Percentiles rank a stretch among this genome's conserved stretches.
These are phyloP conservation scores for Arothron firmamentum DNA, from an alignment of 2,113 vertebrate species.

Conservation along the genomic window DNA sequence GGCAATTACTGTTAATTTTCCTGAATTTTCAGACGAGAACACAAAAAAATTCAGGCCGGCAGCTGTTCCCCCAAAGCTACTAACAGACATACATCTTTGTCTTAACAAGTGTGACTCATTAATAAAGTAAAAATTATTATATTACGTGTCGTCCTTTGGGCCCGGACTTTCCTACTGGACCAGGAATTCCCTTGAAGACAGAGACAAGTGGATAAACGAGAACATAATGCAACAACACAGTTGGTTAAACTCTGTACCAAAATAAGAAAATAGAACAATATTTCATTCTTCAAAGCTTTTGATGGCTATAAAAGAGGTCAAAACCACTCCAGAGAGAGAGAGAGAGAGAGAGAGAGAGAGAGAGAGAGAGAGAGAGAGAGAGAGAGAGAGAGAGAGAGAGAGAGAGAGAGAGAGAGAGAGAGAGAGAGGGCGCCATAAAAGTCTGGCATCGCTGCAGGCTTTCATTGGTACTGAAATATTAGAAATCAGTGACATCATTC, in stretches of 20 bases:
- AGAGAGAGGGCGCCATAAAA: neutral
- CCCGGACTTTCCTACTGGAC: constrained; percentile 84
- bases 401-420: neutral
- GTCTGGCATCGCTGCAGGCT: constrained; percentile 1
- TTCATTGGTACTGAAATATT: neutral
- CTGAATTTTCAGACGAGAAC: neutral
- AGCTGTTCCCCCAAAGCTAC: neutral
- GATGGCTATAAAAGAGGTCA: too few species aligned
- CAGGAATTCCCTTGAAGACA: constrained; percentile 81
- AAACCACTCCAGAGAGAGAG: neutral
- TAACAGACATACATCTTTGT: constrained; percentile 3
- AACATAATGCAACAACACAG: neutral
- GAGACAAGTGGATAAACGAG: constrained; percentile 6
- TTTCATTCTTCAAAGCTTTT: too few species aligned
- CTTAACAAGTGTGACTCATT: neutral
- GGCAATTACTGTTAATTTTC: neutral
- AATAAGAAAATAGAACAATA: too few species aligned
- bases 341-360: neutral
- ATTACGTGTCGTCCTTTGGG: constrained; percentile 89
- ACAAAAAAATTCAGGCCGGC: neutral
- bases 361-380: neutral
- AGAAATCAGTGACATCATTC: constrained; percentile 2
- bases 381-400: neutral
- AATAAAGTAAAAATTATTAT: neutral
- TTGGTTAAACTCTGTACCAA: neutral